Evolutionary conservation across 2,113 vertebrate genomes (phyloP), one percentile per base, ranked within the genome.

Genomic region (Poicephalus gulielmi): DNA sequence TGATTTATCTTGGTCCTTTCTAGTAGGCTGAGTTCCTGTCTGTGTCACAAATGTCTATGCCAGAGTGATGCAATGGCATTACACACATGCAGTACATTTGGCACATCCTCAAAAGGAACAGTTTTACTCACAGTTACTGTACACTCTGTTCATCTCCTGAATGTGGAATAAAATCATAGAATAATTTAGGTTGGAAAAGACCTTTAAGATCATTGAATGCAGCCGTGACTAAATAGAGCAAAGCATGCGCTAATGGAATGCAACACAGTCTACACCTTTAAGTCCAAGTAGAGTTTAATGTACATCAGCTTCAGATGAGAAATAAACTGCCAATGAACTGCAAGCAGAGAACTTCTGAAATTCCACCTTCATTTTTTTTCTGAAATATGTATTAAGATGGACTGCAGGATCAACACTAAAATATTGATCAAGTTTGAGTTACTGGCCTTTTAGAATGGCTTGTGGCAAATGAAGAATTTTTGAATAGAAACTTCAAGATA

Each of bases 11-110:
- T 59, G 25, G 6, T 33, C 16, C 59, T 78, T 46, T 39, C 37
- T 41, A 57, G 16, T 23, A 63, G 37, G 2, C 6, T 0, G 0
- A 22, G 11, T 20, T 78, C 43, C 30, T 19, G 2, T 27, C 37
- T 73, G 22, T 49, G 25, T 8, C n/a, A 60, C 20, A 50, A 33
- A 64, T 43, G 6, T 7, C 9, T 15, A 6, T 67, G 35, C 18
- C 28, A 77, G 24, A 53, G 66, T 4, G 13, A 77, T 52, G 18
- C 22, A 46, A 7, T 30, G 50, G 41, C 12, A 44, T 84, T 14
- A 43, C 63, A 68, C 28, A 28, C 9, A 11, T 20, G 27, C 9
- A 12, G 35, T 44, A 30, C 4, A 17, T 44, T 24, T 28, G 37
- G 18, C 18, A 25, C 33, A 44, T 59, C 23, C 15, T 33, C 31